Evolutionary conservation across 2,797 vertebrate genomes (phyloP).

Genomic region (Hippocampus kuda): DNA sequence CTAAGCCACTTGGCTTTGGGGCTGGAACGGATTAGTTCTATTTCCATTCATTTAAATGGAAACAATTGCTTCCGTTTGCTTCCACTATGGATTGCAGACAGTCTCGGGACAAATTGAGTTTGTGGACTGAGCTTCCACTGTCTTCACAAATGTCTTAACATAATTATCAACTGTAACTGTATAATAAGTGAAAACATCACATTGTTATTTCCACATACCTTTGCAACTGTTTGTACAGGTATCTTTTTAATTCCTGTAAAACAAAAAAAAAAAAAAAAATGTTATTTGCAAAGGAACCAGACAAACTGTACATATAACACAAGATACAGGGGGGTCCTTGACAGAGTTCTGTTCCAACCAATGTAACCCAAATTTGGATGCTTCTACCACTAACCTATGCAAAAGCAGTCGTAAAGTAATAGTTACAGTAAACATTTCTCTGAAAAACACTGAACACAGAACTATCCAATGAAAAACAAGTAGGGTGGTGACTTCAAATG

Average conservation of each 20-base stretch:
- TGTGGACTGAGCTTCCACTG: not conserved
- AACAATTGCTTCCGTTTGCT: no score
- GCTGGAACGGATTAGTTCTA: no score
- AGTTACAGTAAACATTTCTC: no score
- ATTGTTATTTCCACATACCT: constrained; percentile 62
- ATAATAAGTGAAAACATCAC: not conserved
- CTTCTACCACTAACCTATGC: not conserved
- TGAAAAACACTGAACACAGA: no score
- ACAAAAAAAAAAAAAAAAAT: not conserved
- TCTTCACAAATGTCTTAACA: not conserved
- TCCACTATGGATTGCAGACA: no score
- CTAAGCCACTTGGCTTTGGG: no score
- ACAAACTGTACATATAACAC: not conserved
- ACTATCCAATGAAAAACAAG: no score
- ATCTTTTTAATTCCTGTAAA: constrained; percentile 81
- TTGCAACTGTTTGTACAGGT: constrained; percentile 87
- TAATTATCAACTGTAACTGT: not conserved
- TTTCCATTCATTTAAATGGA: no score
- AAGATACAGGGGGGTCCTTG: not conserved
- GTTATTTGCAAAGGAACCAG: not conserved
- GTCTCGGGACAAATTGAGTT: not conserved
- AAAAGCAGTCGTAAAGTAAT: not conserved
- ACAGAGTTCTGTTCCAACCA: not conserved
- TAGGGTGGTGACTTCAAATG: no score
- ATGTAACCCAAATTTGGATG: not conserved